phyloP scores from a whole-genome alignment of 2,888 invertebrate species.

The Dicyrtomina minuta region DNA sequence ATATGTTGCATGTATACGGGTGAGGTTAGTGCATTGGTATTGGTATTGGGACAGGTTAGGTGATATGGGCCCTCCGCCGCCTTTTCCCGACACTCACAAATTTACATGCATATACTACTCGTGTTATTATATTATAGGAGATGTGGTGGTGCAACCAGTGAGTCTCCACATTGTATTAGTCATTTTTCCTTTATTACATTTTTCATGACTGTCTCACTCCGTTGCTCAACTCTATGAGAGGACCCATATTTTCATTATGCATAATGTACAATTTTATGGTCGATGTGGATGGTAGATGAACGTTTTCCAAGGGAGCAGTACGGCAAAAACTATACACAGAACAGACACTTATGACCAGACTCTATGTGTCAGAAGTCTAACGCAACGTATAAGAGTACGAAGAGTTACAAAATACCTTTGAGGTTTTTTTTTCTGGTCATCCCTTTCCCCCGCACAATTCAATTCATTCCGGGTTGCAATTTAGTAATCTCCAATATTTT shows the following conservation, averaged over 20 bases:
- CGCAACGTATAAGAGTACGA: no score
- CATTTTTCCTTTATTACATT: conserved; percentile 38
- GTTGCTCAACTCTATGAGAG: neutral
- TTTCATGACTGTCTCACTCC: conserved; percentile 33
- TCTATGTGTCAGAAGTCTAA: no score
- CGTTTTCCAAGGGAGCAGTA: no score
- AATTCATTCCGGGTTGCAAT: neutral
- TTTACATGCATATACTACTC: neutral
- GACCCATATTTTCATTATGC: conserved; percentile 1
- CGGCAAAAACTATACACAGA: no score
- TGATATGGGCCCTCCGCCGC: no score
- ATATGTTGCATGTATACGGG: conserved; percentile 28
- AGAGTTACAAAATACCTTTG: no score
- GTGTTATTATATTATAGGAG: neutral
- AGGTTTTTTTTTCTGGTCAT: conserved; percentile 23
- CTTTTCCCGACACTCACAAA: neutral
- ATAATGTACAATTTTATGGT: no score
- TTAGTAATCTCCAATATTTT: neutral
- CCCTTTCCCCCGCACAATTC: conserved; percentile 4
- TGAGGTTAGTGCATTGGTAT: no score
- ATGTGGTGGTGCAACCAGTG: conserved; percentile 7
- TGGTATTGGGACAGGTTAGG: no score
- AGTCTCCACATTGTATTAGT: conserved; percentile 28
- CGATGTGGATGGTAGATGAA: no score
- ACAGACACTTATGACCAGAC: no score